These are phyloP conservation scores for Pseudomyrmex concolor DNA, from an alignment of 1,140 invertebrate species.

Conservation along the genomic window DNA sequence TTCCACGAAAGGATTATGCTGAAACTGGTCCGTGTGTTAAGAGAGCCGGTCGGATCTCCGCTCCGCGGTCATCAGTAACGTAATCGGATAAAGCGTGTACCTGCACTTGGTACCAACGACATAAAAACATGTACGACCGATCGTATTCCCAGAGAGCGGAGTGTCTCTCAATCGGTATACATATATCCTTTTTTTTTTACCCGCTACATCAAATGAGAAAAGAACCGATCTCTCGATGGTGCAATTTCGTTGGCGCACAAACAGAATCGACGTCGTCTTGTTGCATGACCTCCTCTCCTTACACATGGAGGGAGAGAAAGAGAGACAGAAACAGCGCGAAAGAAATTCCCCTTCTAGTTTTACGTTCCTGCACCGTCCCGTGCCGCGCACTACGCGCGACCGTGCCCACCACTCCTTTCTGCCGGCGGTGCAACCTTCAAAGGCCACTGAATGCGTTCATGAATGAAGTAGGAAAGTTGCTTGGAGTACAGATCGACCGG, in stretches of 20 bases:
- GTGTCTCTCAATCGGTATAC: neutral
- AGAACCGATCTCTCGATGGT: too few relatives aligned
- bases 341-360: conserved; percentile 17
- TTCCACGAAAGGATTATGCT: conserved; percentile 72
- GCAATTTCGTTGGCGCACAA: too few relatives aligned
- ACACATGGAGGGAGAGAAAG: too few relatives aligned
- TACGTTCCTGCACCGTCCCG: conserved; percentile 24
- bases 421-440: conserved; percentile 82
- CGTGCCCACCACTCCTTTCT: conserved; percentile 72
- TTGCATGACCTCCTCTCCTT: neutral
- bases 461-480: conserved; percentile 84
- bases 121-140: neutral
- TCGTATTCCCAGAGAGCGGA: neutral
- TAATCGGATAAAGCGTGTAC: conserved; percentile 10
- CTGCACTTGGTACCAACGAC: conserved; percentile 19
- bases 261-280: too few relatives aligned
- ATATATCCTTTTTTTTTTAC: neutral
- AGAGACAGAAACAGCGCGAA: too few relatives aligned
- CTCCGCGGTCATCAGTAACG: conserved; percentile 9
- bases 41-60: conserved; percentile 29
- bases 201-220: neutral
- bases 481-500: conserved; percentile 75
- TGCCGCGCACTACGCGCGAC: conserved; percentile 43
- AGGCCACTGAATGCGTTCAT: conserved; percentile 84
- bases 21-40: conserved; percentile 66